Base-by-base conservation (phyloP, 2,888 invertebrate species). In the Anaspis maculata region DNA sequence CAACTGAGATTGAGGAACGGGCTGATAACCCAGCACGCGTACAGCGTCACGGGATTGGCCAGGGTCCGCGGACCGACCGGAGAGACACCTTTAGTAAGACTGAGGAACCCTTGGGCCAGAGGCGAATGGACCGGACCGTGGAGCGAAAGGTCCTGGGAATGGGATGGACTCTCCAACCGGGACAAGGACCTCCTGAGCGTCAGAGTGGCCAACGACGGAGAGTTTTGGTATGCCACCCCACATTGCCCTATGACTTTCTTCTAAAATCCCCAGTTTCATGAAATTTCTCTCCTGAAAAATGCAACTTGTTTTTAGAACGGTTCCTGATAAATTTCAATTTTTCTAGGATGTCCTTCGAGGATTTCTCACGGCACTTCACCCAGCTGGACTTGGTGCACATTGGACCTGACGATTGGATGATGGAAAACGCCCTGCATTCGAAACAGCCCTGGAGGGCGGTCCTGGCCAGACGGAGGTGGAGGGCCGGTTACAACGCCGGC, bases 351-450 rank as follows among this genome's bases (percentile, higher is more conserved):
- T 74, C 77, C 10, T 76, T 82, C 57, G 73, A 71, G 30, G 82
- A 83, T 56, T 81, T 83, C 61, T 71, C 76, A 29, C 62, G 69
- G 10, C 72, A 74, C 56, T 83, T 82, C 66, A 73, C 73, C 2
- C 74, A 77, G 51, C 66, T 81, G 46, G 79, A 80, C 61, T 69
- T 84, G 51, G 80, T 83, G 45, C 83, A 83, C 59, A 73, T 83
- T 44, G 83, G 81, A 6, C 84, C 83, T 9, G 84, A 84, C 58
- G 81, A 80, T 61, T 81, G 82, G 80, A 71, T 78, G 73, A 62
- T 70, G 48, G 81, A 81, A 61, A 71, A 75, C 11, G 76, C 77
- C 19, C 68, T 81, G 45, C 79, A 76, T 57, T 72, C 74, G 27
- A 74, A 74, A 53, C 76, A 77, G 55, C 81, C 79, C 13, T 81